A percentile compares a stretch with the other conserved stretches of the same genome.
Evolutionary conservation across 2,888 invertebrate genomes (phyloP).

Genomic region (Dolichopus griseipennis): DNA sequence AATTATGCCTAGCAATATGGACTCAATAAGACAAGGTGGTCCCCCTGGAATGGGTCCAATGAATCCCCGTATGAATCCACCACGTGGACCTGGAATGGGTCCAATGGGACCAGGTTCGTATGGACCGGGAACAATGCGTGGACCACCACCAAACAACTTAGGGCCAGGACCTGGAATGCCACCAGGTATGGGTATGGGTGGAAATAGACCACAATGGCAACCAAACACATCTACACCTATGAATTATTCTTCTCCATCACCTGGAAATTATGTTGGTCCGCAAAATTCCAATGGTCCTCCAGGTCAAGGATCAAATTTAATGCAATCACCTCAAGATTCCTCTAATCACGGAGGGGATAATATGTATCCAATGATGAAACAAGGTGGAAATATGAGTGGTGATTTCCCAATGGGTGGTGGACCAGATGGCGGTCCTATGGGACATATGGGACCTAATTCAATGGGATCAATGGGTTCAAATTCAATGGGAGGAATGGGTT

Average conservation of each 20-base stretch:
- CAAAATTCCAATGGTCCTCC: conserved; percentile 51
- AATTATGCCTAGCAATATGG: conserved; percentile 89
- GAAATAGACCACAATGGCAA: conserved; percentile 63
- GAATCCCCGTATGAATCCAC: conserved; percentile 49
- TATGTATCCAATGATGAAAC: conserved; percentile 4
- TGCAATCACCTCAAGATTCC: conserved; percentile 78
- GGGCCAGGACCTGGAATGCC: conserved; percentile 54
- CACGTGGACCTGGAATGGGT: conserved; percentile 58
- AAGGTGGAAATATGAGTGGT: neutral
- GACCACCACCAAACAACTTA: conserved; percentile 54
- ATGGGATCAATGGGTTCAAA: neutral
- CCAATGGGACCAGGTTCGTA: conserved; percentile 49
- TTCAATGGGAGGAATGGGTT: neutral
- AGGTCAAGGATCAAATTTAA: conserved; percentile 55
- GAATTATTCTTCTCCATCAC: conserved; percentile 86
- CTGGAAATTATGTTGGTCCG: conserved; percentile 45
- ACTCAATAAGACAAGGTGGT: conserved; percentile 65
- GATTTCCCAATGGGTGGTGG: neutral
- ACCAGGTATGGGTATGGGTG: conserved; percentile 60
- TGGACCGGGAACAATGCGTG: conserved; percentile 53
- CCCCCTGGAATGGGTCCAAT: conserved; percentile 58
- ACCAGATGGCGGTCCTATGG: neutral
- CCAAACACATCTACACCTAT: conserved; percentile 71
- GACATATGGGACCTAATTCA: neutral
- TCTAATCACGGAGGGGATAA: conserved; percentile 59